Base-by-base conservation (phyloP, 2,888 invertebrate species). In the Lysandra coridon region DNA sequence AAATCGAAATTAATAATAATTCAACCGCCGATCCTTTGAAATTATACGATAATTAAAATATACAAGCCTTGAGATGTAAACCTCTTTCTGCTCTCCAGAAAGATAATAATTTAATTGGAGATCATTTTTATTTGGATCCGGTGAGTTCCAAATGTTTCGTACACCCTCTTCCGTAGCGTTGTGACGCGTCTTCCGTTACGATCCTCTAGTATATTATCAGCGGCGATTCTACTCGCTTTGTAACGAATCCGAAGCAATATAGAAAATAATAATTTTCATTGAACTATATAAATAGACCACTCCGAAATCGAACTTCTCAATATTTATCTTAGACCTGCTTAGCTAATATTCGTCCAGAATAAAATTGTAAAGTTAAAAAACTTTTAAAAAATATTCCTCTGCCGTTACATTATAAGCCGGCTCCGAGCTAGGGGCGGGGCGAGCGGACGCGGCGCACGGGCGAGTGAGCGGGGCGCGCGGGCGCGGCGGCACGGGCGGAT, bases 351-450 rank as follows among this genome's bases (percentile, higher is more conserved):
- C 84, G 84, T 84, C 83, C 83, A 84, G 87, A 87, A 87, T 88
- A 86, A 87, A 84, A 87, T 88, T 91, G 91, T 93, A 93, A 92
- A 93, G 88, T 88, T 92, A 90, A 92, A 93, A 93, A 92, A 85
- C 86, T 90, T 89, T 92, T 92, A 91, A 91, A 94, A 94, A 94
- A 94, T 94, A 94, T 93, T 92, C 91, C 89, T 92, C 91, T 91
- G 87, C 87, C 87, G 91, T 90, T 89, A 88, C 85, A 88, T 88
- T 89, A 89, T 87, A 88, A 89, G 86, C 89, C 88, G 88, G 88
- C 89, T 88, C 86, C 84, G 84, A 84, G 83, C 83, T 85, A 85
- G 86, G 88, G 87, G 87, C 87, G 87, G 86, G 49, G 86, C 82
- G 85, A 49, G 49, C 49, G 44, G 44, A 10, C 44, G 44, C 10